Evolutionary conservation across 2,888 invertebrate genomes (phyloP).

Genomic region (Argynnis bischoffii): DNA sequence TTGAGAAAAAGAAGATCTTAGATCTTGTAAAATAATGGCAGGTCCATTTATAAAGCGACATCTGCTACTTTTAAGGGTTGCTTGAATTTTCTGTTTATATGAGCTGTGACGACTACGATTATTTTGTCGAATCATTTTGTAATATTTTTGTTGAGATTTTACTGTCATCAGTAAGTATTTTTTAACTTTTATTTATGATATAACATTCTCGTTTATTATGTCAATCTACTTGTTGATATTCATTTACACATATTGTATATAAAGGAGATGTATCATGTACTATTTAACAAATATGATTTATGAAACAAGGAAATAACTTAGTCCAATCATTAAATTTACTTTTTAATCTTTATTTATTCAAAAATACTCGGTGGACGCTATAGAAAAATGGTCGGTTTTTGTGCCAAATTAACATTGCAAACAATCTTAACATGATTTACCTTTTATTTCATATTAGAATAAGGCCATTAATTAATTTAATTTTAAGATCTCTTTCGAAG

Average conservation of each 20-base stretch:
- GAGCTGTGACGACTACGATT: constrained; percentile 25
- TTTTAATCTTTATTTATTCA: too few relatives aligned
- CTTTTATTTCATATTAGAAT: neutral
- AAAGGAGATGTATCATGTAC: too few relatives aligned
- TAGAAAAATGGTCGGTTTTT: too few relatives aligned
- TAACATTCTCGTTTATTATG: neutral
- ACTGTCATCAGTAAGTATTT: neutral
- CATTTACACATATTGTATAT: too few relatives aligned
- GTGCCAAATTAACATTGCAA: too few relatives aligned
- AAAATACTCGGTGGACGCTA: too few relatives aligned
- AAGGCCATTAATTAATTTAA: neutral
- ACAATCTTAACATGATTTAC: neutral
- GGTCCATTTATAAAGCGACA: constrained; percentile 16
- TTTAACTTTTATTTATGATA: neutral
- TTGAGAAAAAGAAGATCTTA: constrained; percentile 43
- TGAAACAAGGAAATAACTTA: too few relatives aligned
- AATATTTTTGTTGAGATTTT: neutral
- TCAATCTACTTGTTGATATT: too few relatives aligned
- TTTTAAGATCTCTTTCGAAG: neutral
- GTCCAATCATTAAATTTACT: too few relatives aligned
- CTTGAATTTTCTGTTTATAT: constrained; percentile 18
- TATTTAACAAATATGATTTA: too few relatives aligned
- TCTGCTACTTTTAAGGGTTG: neutral
- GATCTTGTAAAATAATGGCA: constrained; percentile 22
- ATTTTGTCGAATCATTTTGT: constrained; percentile 9